phyloP scores from a whole-genome alignment of 2,888 invertebrate genomes.

The Eumacrocentrus americanus region DNA sequence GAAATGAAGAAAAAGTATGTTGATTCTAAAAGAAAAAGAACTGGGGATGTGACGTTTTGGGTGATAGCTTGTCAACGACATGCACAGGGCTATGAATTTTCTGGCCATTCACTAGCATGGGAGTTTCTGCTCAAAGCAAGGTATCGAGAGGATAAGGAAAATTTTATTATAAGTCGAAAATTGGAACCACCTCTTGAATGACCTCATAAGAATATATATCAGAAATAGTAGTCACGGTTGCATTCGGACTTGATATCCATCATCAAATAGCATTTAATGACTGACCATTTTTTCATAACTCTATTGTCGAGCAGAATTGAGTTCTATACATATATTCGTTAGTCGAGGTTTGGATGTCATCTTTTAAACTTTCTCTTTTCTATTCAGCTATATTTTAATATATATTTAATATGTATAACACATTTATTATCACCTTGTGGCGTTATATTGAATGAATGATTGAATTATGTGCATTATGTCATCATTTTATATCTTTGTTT shows the following conservation, averaged over 20 bases:
- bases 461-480: no score
- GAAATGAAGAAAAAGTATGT: constrained; percentile 30
- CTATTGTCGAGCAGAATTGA: neutral
- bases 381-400: neutral
- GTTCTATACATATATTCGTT: neutral
- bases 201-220: neutral
- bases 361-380: neutral
- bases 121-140: constrained; percentile 64
- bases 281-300: neutral
- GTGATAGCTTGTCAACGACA: constrained; percentile 60
- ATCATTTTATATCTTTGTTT: no score
- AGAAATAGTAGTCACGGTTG: neutral
- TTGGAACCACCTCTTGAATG: constrained; percentile 42
- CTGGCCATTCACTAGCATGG: constrained; percentile 59
- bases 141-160: constrained; percentile 64
- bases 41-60: constrained; percentile 56
- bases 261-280: no score
- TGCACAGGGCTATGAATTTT: constrained; percentile 60
- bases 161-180: constrained; percentile 62
- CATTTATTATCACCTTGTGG: no score
- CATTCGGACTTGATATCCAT: no score
- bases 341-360: neutral
- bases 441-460: no score
- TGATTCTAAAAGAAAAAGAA: constrained; percentile 52
- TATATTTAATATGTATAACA: neutral